A percentile compares a stretch with the other conserved stretches of the same genome.
Evolutionary conservation across 2,113 vertebrate genomes (phyloP).

Genomic region (Excalfactoria chinensis): DNA sequence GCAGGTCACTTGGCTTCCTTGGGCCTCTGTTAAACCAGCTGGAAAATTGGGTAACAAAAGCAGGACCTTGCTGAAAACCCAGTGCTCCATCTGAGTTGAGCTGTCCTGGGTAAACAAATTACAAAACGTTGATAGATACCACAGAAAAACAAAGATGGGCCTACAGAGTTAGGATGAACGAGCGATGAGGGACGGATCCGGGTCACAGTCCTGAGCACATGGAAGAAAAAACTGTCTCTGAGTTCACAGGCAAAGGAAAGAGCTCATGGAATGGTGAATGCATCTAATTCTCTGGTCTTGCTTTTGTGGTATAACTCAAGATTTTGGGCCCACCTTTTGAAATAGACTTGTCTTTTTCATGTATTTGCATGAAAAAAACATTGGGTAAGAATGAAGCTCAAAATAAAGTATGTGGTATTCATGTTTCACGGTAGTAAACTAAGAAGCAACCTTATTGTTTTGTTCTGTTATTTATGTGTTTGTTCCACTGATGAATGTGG

Average conservation of each 20-base stretch:
- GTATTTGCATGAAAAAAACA: neutral
- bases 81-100: slow-evolving; percentile 61
- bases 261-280: neutral
- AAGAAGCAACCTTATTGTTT: neutral
- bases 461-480: neutral
- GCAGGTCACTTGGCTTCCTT: slow-evolving; percentile 72
- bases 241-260: neutral
- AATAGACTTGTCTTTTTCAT: neutral
- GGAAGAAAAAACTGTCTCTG: neutral
- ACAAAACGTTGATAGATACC: slow-evolving; percentile 40
- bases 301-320: neutral
- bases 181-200: neutral
- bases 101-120: slow-evolving; percentile 67
- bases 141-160: neutral
- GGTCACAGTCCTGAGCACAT: neutral
- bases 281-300: neutral
- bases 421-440: neutral
- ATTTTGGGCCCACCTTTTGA: neutral
- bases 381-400: neutral
- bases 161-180: neutral
- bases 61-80: slow-evolving; percentile 66
- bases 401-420: neutral
- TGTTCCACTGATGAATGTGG: neutral
- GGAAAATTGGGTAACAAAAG: slow-evolving; percentile 77
- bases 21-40: slow-evolving; percentile 73